Evolutionary conservation across 2,888 invertebrate species (phyloP), one percentile per base, ranked within the genome.

Genomic region (Scotopteryx bipunctaria): DNA sequence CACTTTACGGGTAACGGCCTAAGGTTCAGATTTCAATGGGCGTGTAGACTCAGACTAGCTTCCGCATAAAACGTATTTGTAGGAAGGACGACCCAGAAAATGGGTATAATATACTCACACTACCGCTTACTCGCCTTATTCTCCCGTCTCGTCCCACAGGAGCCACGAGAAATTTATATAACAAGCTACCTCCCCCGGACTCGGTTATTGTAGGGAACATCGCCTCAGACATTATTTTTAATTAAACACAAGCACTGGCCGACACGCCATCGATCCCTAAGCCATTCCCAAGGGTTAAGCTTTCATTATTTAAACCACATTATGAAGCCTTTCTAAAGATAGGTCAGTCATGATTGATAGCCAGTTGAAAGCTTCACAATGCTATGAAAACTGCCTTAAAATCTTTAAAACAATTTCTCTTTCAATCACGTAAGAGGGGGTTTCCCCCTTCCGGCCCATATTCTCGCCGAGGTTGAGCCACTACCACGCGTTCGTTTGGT

Each of bases 31-130:
- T 78, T 79, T 31, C 61, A 41, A 25, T 67, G 69, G 49, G 55
- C 41, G 46, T 47, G 36, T 40, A 35, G 51, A 69, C 72, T 73
- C 78, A 77, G 84, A 82, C 86, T 87, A 81, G 88, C 89, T 88
- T 88, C 88, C 89, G 87, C 83, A 86, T 89, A 89, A 88, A 90
- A 86, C 87, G 89, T 90, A 90, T 90, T 90, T 90, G 90, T 89
- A 84, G 87, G 88, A 89, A 90, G 88, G 90, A 89, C 90, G 90
- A 89, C 88, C 88, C 89, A 90, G 90, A 89, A 90, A 90, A 90
- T 89, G 86, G 87, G 86, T 89, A 90, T 89, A 88, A 89, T 90
- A 84, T 87, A 88, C 90, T 88, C 89, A 87, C 86, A 89, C 89
- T 86, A 84, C 86, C 80, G 78, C 82, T 82, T 76, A 83, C 83